phyloP scores from a whole-genome alignment of 2,113 vertebrate species.

The Motacilla alba region DNA sequence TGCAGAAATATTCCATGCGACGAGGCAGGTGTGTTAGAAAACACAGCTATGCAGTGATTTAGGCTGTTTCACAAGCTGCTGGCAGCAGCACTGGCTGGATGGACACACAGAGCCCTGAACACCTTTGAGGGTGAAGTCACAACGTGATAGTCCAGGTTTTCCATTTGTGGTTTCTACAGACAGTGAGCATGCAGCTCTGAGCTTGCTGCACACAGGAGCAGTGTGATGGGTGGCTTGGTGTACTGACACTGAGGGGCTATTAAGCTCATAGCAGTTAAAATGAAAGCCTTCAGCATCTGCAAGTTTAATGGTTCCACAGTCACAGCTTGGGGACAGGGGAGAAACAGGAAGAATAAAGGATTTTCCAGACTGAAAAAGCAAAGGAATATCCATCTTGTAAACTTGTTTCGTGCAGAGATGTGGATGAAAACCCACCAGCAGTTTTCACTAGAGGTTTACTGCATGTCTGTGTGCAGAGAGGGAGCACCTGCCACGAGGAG shows the following conservation, averaged over 20 bases:
- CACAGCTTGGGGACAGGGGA: not conserved
- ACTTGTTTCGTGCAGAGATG: not conserved
- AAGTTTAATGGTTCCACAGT: not conserved
- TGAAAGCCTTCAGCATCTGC: not conserved
- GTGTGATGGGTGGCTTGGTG: not conserved
- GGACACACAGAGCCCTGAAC: not conserved
- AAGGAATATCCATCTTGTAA: not conserved
- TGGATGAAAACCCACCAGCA: not conserved
- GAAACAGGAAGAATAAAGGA: not conserved
- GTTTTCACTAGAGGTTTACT: not conserved
- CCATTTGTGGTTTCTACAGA: not conserved
- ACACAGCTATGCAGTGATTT: not conserved
- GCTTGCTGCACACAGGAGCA: not conserved
- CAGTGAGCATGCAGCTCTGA: not conserved
- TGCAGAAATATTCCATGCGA: not conserved
- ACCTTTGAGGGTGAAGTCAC: not conserved
- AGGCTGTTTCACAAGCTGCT: not conserved
- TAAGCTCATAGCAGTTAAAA: not conserved
- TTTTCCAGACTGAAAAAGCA: not conserved
- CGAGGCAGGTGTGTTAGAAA: not conserved
- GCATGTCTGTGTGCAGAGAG: not conserved
- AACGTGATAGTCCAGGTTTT: not conserved
- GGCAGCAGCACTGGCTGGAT: not conserved
- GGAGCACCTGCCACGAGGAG: accelerated
- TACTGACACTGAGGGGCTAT: not conserved